Conservation (phyloP, 2,888 invertebrate genomes). For the Tetrapedia diversipes region DNA sequence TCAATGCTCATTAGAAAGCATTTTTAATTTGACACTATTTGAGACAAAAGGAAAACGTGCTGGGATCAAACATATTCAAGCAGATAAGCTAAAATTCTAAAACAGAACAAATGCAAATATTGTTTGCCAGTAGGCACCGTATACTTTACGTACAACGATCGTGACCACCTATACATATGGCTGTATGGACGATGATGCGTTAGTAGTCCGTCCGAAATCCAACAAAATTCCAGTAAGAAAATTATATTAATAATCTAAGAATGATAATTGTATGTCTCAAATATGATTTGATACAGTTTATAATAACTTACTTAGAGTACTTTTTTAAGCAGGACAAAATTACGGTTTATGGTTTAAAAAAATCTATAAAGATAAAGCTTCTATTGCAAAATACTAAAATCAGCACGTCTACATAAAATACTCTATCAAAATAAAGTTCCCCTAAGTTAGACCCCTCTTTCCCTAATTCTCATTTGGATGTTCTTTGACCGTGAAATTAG, state of each 20-base stretch:
- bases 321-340: not conserved
- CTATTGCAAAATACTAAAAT: not conserved
- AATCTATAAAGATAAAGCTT: not conserved
- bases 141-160: conserved; percentile 79
- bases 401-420: not conserved
- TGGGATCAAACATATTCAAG: conserved; percentile 46
- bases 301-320: not conserved
- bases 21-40: conserved; percentile 37
- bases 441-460: too few species aligned
- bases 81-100: conserved; percentile 46
- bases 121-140: conserved; percentile 27
- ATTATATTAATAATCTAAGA: conserved; percentile 45
- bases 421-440: not conserved
- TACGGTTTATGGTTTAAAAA: not conserved
- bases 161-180: conserved; percentile 78
- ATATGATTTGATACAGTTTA: not conserved
- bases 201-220: conserved; percentile 55
- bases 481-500: too few species aligned
- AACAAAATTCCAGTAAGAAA: conserved; percentile 56
- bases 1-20: not conserved
- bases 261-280: not conserved
- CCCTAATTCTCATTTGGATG: too few species aligned
- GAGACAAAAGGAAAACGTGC: conserved; percentile 41
- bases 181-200: conserved; percentile 68
- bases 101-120: conserved; percentile 45